phyloP scores from a whole-genome alignment of 1,140 invertebrate species.

The Aphelenchoides avenae region DNA sequence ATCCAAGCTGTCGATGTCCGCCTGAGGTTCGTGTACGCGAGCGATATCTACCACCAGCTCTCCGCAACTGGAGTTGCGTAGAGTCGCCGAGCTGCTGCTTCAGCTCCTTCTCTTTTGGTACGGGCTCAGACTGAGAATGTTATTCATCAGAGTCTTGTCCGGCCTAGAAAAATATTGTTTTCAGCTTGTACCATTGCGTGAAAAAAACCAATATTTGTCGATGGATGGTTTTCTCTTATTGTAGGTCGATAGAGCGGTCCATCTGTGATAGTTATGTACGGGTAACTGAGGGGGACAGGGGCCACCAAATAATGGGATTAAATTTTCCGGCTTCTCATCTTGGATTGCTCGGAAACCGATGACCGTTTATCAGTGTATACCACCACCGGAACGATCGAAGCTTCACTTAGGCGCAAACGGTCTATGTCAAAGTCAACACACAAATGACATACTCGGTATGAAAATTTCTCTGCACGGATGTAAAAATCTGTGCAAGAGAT shows the following conservation, averaged over 20 bases:
- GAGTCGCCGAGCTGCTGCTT: constrained; percentile 34
- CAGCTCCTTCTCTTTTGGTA: constrained; percentile 49
- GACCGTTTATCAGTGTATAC: too few relatives aligned
- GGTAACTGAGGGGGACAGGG: too few relatives aligned
- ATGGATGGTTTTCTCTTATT: constrained; percentile 65
- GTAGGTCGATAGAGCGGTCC: background rate
- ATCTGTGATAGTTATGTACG: too few relatives aligned
- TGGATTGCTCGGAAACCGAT: too few relatives aligned
- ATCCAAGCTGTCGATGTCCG: constrained; percentile 50
- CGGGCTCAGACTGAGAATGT: constrained; percentile 47
- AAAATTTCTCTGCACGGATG: too few relatives aligned
- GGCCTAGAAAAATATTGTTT: constrained; percentile 49
- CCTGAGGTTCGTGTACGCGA: constrained; percentile 63
- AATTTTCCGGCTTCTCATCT: too few relatives aligned
- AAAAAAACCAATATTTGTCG: constrained; percentile 78
- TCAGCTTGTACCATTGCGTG: constrained; percentile 71
- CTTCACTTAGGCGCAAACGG: too few relatives aligned
- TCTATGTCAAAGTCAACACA: too few relatives aligned
- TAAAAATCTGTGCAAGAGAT: too few relatives aligned
- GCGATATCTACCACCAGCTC: constrained; percentile 68
- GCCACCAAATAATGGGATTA: too few relatives aligned
- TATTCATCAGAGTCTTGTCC: constrained; percentile 34
- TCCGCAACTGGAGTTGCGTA: constrained; percentile 8
- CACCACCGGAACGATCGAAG: too few relatives aligned
- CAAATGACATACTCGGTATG: too few relatives aligned